Evolutionary conservation across 2,888 invertebrate species (phyloP).

Genomic region (Petrolisthes manimaculis): DNA sequence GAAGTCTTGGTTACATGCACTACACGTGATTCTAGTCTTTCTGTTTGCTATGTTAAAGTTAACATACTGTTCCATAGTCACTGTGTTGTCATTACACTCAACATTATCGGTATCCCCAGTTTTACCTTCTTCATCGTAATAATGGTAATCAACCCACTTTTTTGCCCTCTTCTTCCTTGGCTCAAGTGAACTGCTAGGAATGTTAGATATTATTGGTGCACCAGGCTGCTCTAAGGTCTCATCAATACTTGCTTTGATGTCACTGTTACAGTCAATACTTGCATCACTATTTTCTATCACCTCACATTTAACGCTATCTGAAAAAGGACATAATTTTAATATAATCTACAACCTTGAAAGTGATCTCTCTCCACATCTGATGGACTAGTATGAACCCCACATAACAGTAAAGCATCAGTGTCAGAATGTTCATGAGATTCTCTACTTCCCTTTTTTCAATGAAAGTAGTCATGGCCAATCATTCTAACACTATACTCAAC

Average conservation of each 20-base stretch:
- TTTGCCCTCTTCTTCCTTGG: slow-evolving; percentile 34
- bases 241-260: neutral
- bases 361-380: no score
- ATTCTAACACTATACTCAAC: no score
- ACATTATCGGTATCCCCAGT: neutral
- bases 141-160: slow-evolving; percentile 35
- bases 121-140: slow-evolving; percentile 27
- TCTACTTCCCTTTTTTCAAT: no score
- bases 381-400: no score
- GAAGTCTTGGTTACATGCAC: slow-evolving; percentile 24
- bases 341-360: neutral
- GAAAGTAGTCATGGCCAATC: no score
- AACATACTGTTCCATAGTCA: neutral
- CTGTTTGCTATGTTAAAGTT: neutral
- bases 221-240: neutral
- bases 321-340: neutral
- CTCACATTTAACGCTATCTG: no score
- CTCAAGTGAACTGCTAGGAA: neutral
- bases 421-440: no score
- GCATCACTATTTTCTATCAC: no score
- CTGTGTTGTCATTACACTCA: neutral
- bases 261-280: no score
- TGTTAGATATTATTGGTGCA: neutral
- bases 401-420: no score
- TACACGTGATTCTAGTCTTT: slow-evolving; percentile 14